These are phyloP conservation scores for Delichon dasypus DNA, from an alignment of 2,797 vertebrate genomes.

Conservation along the genomic window DNA sequence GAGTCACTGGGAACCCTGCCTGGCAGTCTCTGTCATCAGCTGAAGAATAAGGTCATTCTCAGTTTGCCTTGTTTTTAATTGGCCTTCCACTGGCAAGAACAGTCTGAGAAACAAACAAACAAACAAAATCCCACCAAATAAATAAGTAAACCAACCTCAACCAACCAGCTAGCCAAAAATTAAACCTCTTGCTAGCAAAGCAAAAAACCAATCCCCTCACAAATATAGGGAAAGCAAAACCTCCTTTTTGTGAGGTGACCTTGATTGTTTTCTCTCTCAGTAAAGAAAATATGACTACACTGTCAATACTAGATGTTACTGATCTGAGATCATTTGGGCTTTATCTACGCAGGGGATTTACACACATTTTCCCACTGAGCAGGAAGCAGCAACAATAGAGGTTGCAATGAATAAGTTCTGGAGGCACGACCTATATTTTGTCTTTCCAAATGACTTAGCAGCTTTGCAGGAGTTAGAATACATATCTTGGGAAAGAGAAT, in stretches of 20 bases:
- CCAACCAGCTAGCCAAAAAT: background rate
- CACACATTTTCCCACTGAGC: background rate
- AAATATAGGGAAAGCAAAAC: background rate
- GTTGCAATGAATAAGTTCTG: background rate
- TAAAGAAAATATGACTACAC: background rate
- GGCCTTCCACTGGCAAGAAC: background rate
- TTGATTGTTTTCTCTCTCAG: slow-evolving; percentile 1
- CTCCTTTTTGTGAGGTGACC: background rate
- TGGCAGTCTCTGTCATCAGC: background rate
- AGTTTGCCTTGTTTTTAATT: background rate
- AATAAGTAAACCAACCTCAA: background rate
- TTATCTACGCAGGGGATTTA: background rate
- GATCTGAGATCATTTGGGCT: background rate
- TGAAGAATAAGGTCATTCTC: background rate
- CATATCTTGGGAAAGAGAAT: background rate
- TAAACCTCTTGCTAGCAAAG: background rate
- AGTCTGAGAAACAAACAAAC: background rate
- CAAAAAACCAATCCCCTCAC: background rate
- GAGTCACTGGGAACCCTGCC: background rate
- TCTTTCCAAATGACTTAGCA: slow-evolving; percentile 6
- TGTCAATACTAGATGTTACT: background rate
- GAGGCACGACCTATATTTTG: background rate
- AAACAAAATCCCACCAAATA: background rate
- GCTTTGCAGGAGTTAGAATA: background rate
- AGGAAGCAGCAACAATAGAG: background rate